phyloP scores from a whole-genome alignment of 2,888 invertebrate genomes.

The Frankliniella fusca region DNA sequence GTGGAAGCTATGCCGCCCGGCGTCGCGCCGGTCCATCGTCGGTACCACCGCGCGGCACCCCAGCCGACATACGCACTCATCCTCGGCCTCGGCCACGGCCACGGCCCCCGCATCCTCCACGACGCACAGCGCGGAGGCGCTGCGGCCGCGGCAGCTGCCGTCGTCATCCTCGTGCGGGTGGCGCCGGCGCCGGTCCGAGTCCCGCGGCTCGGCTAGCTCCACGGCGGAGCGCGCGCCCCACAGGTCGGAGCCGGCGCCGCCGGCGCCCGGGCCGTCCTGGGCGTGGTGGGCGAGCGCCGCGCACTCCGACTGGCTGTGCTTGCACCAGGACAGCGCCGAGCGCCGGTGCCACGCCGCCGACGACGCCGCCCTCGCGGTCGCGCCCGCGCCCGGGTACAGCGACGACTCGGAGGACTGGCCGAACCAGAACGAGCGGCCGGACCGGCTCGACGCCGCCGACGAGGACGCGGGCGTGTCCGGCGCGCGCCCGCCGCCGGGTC shows the following conservation, averaged over 20 bases:
- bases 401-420: slow-evolving; percentile 11
- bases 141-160: too few species aligned
- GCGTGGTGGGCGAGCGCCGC: background rate
- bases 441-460: slow-evolving; percentile 31
- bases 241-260: background rate
- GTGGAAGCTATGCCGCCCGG: background rate
- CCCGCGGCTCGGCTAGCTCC: background rate
- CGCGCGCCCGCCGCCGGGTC: slow-evolving; percentile 12
- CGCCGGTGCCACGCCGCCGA: background rate
- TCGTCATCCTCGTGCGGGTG: too few species aligned
- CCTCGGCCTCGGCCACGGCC: too few species aligned
- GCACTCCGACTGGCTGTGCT: slow-evolving; percentile 7
- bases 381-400: slow-evolving; percentile 2
- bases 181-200: too few species aligned
- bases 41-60: too few species aligned
- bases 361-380: background rate
- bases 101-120: background rate
- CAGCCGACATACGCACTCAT: too few species aligned
- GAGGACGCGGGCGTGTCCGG: slow-evolving; percentile 29
- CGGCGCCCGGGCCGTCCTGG: background rate
- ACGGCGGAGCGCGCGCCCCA: background rate
- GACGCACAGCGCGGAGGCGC: background rate
- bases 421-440: slow-evolving; percentile 17
- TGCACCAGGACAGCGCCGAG: background rate
- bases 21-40: too few species aligned